Percentiles rank a stretch among this genome's conserved stretches.
Evolutionary conservation across 1,140 invertebrate genomes (phyloP).

Genomic region (Rhyzopertha dominica): DNA sequence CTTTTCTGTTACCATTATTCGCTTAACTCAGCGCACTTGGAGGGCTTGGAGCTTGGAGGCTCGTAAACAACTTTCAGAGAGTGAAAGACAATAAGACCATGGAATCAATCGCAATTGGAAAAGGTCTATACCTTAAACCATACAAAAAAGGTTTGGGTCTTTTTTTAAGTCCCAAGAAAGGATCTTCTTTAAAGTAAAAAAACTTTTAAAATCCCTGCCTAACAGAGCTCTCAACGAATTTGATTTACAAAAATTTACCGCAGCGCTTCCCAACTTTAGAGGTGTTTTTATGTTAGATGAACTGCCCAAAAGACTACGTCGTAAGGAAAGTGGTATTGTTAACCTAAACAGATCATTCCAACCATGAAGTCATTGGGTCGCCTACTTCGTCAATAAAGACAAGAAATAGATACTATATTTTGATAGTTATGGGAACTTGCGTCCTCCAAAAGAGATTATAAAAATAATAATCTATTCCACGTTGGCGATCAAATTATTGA

Average conservation of each 20-base stretch:
- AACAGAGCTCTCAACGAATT: constrained; percentile 25
- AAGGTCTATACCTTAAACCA: constrained; percentile 40
- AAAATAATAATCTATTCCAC: constrained; percentile 19
- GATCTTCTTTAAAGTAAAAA: constrained; percentile 18
- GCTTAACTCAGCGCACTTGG: constrained; percentile 41
- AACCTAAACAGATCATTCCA: no score
- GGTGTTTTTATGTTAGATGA: constrained; percentile 39
- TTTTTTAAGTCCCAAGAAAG: neutral
- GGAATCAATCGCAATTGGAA: constrained; percentile 37
- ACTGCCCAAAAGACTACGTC: constrained; percentile 21
- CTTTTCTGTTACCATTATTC: constrained; percentile 40
- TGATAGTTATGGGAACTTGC: constrained; percentile 38
- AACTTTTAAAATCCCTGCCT: constrained; percentile 23
- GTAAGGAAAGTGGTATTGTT: constrained; percentile 37
- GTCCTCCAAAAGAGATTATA: constrained; percentile 33
- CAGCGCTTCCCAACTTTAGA: constrained; percentile 29
- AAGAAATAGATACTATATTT: constrained; percentile 22
- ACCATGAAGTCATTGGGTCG: no score
- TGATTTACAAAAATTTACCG: constrained; percentile 27
- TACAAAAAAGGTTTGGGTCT: constrained; percentile 36
- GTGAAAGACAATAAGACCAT: constrained; percentile 36
- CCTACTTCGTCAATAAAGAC: no score
- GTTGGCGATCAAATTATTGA: constrained; percentile 16
- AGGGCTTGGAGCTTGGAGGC: constrained; percentile 34
- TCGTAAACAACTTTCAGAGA: constrained; percentile 33